Percentiles rank a stretch among this genome's conserved stretches.
Conservation (phyloP, 2,888 invertebrate genomes). For the Sipha maydis region DNA sequence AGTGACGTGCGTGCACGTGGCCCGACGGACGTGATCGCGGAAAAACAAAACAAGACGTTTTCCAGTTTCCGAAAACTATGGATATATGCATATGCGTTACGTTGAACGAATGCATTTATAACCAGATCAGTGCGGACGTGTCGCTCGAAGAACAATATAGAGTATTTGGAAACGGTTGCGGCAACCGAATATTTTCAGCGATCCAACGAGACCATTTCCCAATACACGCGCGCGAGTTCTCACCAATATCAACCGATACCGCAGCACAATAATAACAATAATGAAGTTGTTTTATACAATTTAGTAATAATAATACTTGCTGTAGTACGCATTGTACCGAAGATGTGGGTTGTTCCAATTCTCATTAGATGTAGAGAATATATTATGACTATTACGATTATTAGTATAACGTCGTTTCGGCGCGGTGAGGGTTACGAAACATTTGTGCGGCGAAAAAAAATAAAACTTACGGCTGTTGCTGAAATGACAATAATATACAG, state of each 20-base stretch:
- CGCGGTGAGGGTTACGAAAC: neutral
- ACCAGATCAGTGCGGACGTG: too few species aligned
- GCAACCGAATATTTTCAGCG: neutral
- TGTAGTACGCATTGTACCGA: too few species aligned
- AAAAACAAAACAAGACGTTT: neutral
- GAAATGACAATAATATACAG: too few species aligned
- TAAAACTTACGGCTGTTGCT: neutral
- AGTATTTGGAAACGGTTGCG: neutral
- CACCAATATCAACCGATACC: neutral
- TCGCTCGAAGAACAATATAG: too few species aligned
- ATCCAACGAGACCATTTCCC: neutral
- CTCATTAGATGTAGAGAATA: neutral
- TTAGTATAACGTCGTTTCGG: neutral
- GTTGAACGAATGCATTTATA: too few species aligned
- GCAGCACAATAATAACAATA: neutral
- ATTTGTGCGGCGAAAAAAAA: neutral
- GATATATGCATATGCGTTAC: too few species aligned
- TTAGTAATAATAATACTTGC: neutral
- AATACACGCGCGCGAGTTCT: neutral
- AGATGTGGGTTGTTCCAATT: neutral
- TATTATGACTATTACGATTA: neutral
- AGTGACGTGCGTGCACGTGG: neutral
- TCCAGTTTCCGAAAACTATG: neutral
- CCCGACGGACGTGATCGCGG: constrained; percentile 6
- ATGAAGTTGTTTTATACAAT: neutral